These are phyloP conservation scores for Hydrolagus colliei DNA, from an alignment of 2,797 vertebrate species.

Conservation along the genomic window DNA sequence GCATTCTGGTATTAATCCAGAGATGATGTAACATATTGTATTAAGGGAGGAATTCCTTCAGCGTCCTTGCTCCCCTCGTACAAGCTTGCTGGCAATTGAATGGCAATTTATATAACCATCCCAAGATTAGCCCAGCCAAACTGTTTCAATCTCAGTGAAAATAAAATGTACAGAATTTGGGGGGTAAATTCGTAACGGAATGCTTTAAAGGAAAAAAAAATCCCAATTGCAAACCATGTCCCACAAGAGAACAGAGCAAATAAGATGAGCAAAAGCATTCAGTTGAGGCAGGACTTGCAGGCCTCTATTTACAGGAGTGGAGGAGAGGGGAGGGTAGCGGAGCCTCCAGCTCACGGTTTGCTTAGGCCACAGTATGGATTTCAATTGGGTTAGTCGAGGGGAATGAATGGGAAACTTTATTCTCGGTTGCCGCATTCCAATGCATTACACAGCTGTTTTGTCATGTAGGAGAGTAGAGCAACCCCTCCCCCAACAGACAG, in stretches of 20 bases:
- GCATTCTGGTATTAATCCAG: too few species aligned
- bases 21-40: too few species aligned
- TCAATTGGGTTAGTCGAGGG: background rate
- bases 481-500: background rate
- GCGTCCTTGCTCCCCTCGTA: too few species aligned
- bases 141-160: background rate
- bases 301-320: background rate
- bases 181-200: background rate
- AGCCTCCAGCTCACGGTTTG: too few species aligned
- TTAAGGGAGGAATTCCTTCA: too few species aligned
- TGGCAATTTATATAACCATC: background rate
- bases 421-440: slow-evolving; percentile 14
- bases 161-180: background rate
- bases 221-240: background rate
- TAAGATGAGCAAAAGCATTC: background rate
- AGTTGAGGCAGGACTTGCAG: background rate
- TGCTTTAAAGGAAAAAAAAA: background rate
- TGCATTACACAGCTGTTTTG: background rate
- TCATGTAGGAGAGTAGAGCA: background rate
- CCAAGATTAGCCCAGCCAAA: background rate
- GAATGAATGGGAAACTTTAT: slow-evolving; percentile 20
- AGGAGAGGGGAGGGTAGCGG: background rate
- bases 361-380: background rate
- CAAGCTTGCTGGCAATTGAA: too few species aligned
- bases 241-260: background rate